A percentile compares a stretch with the other conserved stretches of the same genome.
Evolutionary conservation across 1,140 invertebrate species (phyloP).

Genomic region (Brachionus rubens): DNA sequence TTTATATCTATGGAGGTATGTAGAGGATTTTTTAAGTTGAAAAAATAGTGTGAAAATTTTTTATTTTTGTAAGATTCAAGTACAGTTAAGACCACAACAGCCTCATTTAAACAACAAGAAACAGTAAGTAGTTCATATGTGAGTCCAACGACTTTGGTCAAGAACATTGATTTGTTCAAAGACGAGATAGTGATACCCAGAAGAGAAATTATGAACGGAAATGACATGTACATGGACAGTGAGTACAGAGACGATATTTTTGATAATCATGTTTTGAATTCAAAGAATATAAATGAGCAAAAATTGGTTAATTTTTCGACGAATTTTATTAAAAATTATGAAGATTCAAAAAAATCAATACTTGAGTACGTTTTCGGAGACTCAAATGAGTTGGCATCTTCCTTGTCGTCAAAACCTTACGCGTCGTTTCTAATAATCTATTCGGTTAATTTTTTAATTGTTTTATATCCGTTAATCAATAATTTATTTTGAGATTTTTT

Average conservation of each 20-base stretch:
- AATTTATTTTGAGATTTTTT: no score
- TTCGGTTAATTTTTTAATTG: neutral
- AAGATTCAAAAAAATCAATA: neutral
- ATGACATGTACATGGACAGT: no score
- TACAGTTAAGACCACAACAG: neutral
- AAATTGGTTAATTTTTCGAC: slow-evolving; percentile 4
- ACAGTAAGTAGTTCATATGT: no score
- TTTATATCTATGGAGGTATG: slow-evolving; percentile 38
- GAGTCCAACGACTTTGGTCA: no score
- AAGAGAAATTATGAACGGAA: no score
- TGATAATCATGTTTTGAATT: no score
- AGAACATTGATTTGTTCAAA: no score
- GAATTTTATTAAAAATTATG: neutral
- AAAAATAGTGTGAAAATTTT: neutral
- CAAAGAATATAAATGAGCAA: neutral
- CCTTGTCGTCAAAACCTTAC: neutral
- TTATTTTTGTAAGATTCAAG: neutral
- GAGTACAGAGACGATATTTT: neutral
- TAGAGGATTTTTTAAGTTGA: neutral
- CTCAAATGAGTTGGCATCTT: slow-evolving; percentile 2
- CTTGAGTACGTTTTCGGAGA: neutral
- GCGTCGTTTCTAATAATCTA: slow-evolving; percentile 11
- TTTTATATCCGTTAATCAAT: no score
- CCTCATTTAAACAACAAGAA: no score
- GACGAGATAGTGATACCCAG: no score